Conservation (phyloP, 2,888 invertebrate genomes). For the Andricus curvator region DNA sequence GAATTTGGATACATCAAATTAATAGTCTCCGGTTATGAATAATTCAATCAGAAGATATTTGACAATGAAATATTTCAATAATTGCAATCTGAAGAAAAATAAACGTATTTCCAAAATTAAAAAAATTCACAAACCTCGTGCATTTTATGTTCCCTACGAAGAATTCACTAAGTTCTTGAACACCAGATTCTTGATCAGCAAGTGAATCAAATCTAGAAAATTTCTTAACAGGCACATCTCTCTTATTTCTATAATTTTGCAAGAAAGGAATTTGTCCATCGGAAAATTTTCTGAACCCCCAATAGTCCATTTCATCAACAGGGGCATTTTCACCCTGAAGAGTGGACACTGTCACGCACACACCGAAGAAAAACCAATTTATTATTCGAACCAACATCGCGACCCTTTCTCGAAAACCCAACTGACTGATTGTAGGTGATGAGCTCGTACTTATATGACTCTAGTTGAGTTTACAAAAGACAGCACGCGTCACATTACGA, state of each 20-base stretch:
- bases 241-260: background rate
- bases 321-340: slow-evolving; percentile 1
- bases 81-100: too few species aligned
- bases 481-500: slow-evolving; percentile 51
- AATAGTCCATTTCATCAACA: slow-evolving; percentile 10
- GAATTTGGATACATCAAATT: too few species aligned
- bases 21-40: background rate
- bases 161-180: slow-evolving; percentile 28
- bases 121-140: slow-evolving; percentile 35
- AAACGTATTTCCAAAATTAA: background rate
- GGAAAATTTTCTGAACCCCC: background rate
- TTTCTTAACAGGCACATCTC: background rate
- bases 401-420: slow-evolving; percentile 40
- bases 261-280: slow-evolving; percentile 14
- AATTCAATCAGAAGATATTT: too few species aligned
- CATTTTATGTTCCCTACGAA: slow-evolving; percentile 25
- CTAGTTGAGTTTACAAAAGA: slow-evolving; percentile 57
- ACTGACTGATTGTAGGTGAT: slow-evolving; percentile 48
- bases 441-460: slow-evolving; percentile 52
- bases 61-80: too few species aligned
- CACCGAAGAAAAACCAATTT: slow-evolving; percentile 41
- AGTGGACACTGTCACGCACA: slow-evolving; percentile 5
- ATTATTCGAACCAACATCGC: slow-evolving; percentile 50
- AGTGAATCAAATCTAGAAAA: background rate
- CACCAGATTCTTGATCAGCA: background rate